phyloP scores from a whole-genome alignment of 2,888 invertebrate genomes.

The Nemurella pictetii region DNA sequence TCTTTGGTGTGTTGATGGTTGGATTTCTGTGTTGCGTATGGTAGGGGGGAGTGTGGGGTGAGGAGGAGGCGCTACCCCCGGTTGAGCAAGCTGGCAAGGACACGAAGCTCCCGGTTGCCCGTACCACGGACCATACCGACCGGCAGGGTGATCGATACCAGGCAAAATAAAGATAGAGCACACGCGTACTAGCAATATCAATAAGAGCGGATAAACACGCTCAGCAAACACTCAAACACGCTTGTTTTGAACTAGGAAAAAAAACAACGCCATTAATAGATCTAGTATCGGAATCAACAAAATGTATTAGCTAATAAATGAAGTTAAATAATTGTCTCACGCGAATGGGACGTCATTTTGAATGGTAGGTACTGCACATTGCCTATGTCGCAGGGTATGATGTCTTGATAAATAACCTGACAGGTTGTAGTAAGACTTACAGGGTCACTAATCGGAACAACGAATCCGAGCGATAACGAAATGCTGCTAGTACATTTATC shows the following conservation, averaged over 20 bases:
- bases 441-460: no score
- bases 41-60: background rate
- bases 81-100: background rate
- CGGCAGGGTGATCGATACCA: background rate
- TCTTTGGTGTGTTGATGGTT: no score
- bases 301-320: background rate
- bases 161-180: constrained; percentile 1
- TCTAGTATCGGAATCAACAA: background rate
- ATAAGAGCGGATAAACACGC: background rate
- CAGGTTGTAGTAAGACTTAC: background rate
- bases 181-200: background rate
- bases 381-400: background rate
- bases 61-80: background rate
- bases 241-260: background rate
- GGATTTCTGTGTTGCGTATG: no score
- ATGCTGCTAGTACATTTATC: no score
- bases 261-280: background rate
- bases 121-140: background rate
- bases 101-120: background rate
- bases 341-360: background rate
- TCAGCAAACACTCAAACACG: background rate
- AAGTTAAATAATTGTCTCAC: background rate
- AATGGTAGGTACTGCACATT: background rate
- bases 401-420: background rate
- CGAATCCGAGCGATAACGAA: no score